phyloP scores from a whole-genome alignment of 2,113 vertebrate species.

The Pachypanchax playfairii region DNA sequence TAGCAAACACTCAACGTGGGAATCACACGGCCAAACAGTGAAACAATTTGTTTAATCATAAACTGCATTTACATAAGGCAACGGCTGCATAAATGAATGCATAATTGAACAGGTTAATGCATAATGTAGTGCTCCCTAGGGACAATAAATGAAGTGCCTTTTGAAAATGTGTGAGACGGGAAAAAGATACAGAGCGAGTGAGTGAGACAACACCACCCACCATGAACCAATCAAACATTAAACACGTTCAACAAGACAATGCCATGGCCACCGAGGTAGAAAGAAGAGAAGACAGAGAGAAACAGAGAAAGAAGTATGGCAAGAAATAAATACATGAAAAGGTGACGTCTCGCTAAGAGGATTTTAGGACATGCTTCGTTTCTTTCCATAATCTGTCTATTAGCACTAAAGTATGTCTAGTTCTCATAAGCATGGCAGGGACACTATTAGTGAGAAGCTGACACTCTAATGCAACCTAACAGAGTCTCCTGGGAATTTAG shows the following conservation, averaged over 20 bases:
- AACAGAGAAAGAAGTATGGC: slow-evolving; percentile 58
- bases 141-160: slow-evolving; percentile 79
- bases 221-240: slow-evolving; percentile 73
- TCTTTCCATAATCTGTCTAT: slow-evolving; percentile 84
- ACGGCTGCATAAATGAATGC: slow-evolving; percentile 81
- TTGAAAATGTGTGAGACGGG: slow-evolving; percentile 69
- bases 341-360: slow-evolving; percentile 76
- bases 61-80: slow-evolving; percentile 81
- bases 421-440: slow-evolving; percentile 80
- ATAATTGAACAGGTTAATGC: slow-evolving; percentile 82
- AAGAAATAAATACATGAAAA: slow-evolving; percentile 76
- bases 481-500: slow-evolving; percentile 70
- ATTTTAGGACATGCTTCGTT: slow-evolving; percentile 84
- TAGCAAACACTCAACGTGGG: slow-evolving; percentile 72
- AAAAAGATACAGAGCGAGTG: slow-evolving; percentile 53
- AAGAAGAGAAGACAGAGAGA: slow-evolving; percentile 37
- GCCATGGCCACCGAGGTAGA: slow-evolving; percentile 68
- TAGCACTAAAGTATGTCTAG: slow-evolving; percentile 82
- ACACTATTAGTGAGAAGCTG: slow-evolving; percentile 80
- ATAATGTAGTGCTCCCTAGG: slow-evolving; percentile 77
- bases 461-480: slow-evolving; percentile 71
- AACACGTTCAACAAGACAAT: slow-evolving; percentile 72
- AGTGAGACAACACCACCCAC: slow-evolving; percentile 57
- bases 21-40: slow-evolving; percentile 71
- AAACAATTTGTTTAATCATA: slow-evolving; percentile 81